Evolutionary conservation across 1,140 invertebrate species (phyloP).

Genomic region (Caerostris extrusa): DNA sequence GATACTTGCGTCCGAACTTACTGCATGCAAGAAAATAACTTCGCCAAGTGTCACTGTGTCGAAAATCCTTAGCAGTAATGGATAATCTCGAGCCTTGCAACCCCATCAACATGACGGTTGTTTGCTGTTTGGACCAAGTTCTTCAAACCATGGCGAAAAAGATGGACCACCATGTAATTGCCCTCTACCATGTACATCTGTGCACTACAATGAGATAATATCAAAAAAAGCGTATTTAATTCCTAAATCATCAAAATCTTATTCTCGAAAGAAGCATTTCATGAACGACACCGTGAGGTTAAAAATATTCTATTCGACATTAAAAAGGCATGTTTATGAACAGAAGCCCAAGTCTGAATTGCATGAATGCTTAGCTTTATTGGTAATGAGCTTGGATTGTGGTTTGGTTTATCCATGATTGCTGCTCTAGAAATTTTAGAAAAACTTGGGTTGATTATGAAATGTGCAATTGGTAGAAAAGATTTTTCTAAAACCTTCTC

Average conservation of each 20-base stretch:
- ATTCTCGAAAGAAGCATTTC: neutral
- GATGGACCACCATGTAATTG: neutral
- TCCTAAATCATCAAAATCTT: neutral
- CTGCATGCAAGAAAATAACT: no score
- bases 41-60: no score
- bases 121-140: constrained; percentile 25
- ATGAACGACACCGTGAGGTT: neutral
- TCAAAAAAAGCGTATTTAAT: neutral
- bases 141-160: neutral
- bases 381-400: neutral
- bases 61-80: no score
- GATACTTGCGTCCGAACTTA: no score
- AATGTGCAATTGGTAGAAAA: neutral
- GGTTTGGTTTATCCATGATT: neutral
- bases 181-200: neutral
- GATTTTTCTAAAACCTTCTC: neutral
- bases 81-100: no score
- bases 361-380: neutral
- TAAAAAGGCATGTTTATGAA: neutral
- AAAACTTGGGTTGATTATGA: neutral
- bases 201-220: neutral
- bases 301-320: neutral
- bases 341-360: neutral
- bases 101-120: neutral
- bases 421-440: neutral